Percentiles rank a stretch among this genome's conserved stretches.
These are phyloP conservation scores for Phortica magna DNA, from an alignment of 2,888 invertebrate species.

Conservation along the genomic window DNA sequence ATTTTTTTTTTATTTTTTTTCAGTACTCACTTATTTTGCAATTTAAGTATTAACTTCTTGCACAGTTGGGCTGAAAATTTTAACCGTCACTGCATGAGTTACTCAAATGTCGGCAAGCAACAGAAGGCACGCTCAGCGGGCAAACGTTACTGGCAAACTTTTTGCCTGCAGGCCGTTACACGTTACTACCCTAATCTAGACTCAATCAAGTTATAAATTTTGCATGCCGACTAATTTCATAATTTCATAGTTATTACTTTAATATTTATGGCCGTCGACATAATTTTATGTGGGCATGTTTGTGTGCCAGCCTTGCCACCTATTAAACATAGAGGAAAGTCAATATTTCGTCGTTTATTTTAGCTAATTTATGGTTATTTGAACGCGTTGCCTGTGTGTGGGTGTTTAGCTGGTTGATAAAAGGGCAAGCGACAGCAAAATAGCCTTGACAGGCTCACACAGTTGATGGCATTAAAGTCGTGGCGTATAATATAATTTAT, in stretches of 20 bases:
- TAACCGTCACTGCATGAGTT: constrained; percentile 8
- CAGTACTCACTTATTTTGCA: constrained; percentile 5
- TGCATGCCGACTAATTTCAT: constrained; percentile 27
- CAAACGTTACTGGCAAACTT: neutral
- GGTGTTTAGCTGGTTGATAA: neutral
- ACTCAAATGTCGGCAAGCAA: neutral
- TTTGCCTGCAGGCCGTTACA: neutral
- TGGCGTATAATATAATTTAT: constrained; percentile 16
- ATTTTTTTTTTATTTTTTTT: neutral
- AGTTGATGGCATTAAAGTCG: neutral
- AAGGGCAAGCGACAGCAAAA: neutral
- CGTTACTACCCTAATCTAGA: neutral
- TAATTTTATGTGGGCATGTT: neutral
- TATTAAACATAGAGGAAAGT: neutral
- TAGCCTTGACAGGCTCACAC: neutral
- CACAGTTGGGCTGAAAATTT: neutral
- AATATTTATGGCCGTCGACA: constrained; percentile 7
- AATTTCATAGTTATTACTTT: constrained; percentile 26
- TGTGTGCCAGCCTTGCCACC: neutral
- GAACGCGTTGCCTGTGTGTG: neutral
- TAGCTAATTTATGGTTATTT: constrained; percentile 24
- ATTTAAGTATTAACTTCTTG: constrained; percentile 31
- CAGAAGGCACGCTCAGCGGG: neutral
- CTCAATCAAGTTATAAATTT: constrained; percentile 28
- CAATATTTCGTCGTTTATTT: constrained; percentile 12